Evolutionary conservation across 2,888 invertebrate species (phyloP).

Genomic region (Eupithecia subumbrata): DNA sequence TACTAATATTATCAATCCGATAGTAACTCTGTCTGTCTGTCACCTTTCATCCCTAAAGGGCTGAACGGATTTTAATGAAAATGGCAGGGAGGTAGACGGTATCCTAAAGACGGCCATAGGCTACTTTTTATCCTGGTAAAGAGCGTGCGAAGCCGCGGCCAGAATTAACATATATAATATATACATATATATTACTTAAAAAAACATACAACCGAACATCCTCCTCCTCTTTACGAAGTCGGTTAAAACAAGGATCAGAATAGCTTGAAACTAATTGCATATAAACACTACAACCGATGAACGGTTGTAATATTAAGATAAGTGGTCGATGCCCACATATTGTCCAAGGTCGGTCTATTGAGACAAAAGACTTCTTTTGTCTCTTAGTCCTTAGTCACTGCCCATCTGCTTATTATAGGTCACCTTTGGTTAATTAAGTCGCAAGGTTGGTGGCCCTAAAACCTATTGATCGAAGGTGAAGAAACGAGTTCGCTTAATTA

Average conservation of each 20-base stretch:
- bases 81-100: too few species aligned
- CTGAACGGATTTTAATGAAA: too few species aligned
- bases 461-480: constrained; percentile 4
- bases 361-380: constrained; percentile 15
- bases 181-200: too few species aligned
- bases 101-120: too few species aligned
- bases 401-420: neutral
- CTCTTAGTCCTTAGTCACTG: neutral
- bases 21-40: too few species aligned
- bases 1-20: too few species aligned
- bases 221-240: too few species aligned
- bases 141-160: too few species aligned
- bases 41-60: too few species aligned
- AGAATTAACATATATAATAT: too few species aligned
- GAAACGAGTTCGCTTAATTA: neutral
- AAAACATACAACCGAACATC: too few species aligned
- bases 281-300: neutral
- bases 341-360: constrained; percentile 21
- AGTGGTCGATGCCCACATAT: constrained; percentile 12
- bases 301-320: neutral
- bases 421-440: constrained; percentile 1
- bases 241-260: neutral
- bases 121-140: too few species aligned
- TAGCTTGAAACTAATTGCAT: neutral
- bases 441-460: constrained; percentile 1